phyloP scores from a whole-genome alignment of 1,140 invertebrate species.

The Sminthurides bifidus region DNA sequence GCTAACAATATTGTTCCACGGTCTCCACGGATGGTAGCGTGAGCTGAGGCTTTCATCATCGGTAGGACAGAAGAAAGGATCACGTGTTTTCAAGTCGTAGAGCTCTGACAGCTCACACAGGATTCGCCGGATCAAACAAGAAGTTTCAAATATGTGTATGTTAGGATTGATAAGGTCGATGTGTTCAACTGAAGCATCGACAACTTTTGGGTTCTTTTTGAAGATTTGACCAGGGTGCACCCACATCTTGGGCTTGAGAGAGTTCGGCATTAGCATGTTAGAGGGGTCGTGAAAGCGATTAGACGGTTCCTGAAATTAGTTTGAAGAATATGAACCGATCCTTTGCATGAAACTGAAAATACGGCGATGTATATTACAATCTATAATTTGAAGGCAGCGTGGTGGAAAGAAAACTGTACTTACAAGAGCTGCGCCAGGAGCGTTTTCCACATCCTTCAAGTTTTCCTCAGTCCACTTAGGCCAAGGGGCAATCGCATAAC shows the following conservation, averaged over 20 bases:
- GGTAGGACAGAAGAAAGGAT: constrained; percentile 1
- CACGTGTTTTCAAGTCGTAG: not conserved
- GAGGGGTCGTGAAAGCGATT: not conserved
- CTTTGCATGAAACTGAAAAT: too few relatives aligned
- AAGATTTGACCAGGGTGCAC: not conserved
- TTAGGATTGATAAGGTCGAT: constrained; percentile 9
- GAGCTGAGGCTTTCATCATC: constrained; percentile 3
- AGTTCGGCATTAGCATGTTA: not conserved
- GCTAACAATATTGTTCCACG: constrained; percentile 12
- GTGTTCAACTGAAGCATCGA: not conserved
- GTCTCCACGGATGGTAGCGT: not conserved
- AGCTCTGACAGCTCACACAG: constrained; percentile 9
- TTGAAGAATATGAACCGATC: too few relatives aligned
- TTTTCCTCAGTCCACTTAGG: too few relatives aligned
- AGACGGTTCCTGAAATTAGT: not conserved
- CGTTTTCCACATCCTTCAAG: too few relatives aligned
- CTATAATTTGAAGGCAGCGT: too few relatives aligned
- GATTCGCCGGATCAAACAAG: not conserved
- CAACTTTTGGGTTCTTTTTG: not conserved
- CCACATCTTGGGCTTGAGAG: not conserved
- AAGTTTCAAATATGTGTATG: constrained; percentile 9
- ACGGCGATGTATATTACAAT: too few relatives aligned
- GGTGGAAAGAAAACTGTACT: too few relatives aligned
- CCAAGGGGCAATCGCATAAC: too few relatives aligned
- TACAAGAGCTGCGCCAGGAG: too few relatives aligned